Evolutionary conservation across 2,888 invertebrate species (phyloP).

Genomic region (Clepsis dumicolana): DNA sequence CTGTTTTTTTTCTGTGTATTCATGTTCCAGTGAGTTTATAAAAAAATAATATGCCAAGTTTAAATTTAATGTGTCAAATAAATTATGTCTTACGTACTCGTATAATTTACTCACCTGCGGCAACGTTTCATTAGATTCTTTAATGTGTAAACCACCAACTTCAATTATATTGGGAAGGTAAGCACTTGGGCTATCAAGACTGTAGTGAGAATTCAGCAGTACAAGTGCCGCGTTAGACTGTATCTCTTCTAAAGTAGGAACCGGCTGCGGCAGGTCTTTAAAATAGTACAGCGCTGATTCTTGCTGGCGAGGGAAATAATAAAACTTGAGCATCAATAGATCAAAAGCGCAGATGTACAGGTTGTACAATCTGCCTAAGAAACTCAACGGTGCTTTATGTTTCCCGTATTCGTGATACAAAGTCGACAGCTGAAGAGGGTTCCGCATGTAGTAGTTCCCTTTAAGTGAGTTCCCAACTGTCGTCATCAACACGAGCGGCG

Average conservation of each 20-base stretch:
- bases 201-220: conserved; percentile 66
- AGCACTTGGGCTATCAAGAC: conserved; percentile 59
- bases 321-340: conserved; percentile 39
- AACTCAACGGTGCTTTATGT: conserved; percentile 36
- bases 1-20: too few relatives aligned
- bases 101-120: conserved; percentile 13
- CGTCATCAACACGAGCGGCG: conserved; percentile 45
- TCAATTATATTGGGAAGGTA: conserved; percentile 70
- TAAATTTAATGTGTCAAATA: background rate
- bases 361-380: conserved; percentile 45
- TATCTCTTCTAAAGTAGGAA: conserved; percentile 49
- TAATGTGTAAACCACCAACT: conserved; percentile 63
- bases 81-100: too few relatives aligned
- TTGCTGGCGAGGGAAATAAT: conserved; percentile 45
- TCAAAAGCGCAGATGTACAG: conserved; percentile 31
- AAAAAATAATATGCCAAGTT: background rate
- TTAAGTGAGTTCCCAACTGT: conserved; percentile 46
- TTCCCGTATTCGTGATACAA: conserved; percentile 44
- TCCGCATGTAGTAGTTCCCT: conserved; percentile 43
- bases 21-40: too few relatives aligned
- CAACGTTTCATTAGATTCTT: conserved; percentile 33
- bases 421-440: conserved; percentile 47
- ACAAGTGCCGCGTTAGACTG: conserved; percentile 56
- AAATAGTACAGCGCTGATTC: conserved; percentile 51
- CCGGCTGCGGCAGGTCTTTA: conserved; percentile 43